Percentiles rank a stretch among this genome's conserved stretches.
Conservation (phyloP, 1,140 invertebrate species). For the Radopholus similis region DNA sequence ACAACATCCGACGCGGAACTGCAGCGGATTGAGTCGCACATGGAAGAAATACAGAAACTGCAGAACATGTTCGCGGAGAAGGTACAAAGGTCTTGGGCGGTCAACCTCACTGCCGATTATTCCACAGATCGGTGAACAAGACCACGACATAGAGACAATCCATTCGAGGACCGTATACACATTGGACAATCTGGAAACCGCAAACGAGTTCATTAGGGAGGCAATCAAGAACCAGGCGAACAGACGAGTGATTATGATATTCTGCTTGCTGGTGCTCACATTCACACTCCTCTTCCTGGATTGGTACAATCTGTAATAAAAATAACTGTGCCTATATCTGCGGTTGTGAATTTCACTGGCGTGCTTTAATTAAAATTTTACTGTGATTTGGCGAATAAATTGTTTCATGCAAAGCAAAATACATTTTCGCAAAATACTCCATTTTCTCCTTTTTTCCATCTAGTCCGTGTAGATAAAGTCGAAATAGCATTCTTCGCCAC, state of each 20-base stretch:
- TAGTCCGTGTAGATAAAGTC: no score
- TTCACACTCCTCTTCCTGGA: constrained; percentile 91
- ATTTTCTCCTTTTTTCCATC: no score
- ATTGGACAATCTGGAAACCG: constrained; percentile 89
- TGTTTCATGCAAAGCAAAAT: no score
- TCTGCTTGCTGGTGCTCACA: constrained; percentile 89
- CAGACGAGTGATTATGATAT: constrained; percentile 84
- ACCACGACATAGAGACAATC: constrained; percentile 84
- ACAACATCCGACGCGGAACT: constrained; percentile 46
- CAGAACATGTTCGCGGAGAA: constrained; percentile 95
- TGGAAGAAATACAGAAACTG: constrained; percentile 88
- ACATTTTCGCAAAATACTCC: no score
- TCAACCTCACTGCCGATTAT: constrained; percentile 6
- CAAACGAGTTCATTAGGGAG: constrained; percentile 84
- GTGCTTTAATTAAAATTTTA: no score
- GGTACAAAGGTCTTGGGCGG: constrained; percentile 64
- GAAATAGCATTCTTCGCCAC: no score
- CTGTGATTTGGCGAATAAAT: no score
- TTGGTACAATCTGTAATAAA: constrained; percentile 88
- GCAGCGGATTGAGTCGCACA: constrained; percentile 72
- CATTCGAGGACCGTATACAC: constrained; percentile 79
- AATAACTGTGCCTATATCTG: not conserved
- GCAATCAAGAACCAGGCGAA: constrained; percentile 91
- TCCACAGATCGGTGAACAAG: constrained; percentile 63
- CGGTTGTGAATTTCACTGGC: not conserved